phyloP scores from a whole-genome alignment of 2,797 vertebrate genomes.

The Discoglossus pictus region DNA sequence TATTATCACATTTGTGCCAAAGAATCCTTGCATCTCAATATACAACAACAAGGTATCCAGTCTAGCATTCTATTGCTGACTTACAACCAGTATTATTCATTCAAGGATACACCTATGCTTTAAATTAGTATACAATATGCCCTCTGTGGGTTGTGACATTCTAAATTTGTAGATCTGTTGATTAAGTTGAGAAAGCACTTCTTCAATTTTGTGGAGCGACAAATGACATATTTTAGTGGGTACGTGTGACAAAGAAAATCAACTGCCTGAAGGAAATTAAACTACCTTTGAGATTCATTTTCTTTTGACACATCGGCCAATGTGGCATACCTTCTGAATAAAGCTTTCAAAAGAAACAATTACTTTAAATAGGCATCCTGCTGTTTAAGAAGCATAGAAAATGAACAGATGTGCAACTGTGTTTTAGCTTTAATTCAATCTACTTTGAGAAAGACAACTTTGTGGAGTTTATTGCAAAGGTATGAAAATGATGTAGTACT shows the following conservation, averaged over 20 bases:
- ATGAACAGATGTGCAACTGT: slow-evolving; percentile 47
- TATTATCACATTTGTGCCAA: no score
- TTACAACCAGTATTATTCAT: no score
- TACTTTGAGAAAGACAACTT: not conserved
- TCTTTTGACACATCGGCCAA: slow-evolving; percentile 43
- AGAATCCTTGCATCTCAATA: no score
- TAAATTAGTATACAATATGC: no score
- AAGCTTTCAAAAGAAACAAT: slow-evolving; percentile 48
- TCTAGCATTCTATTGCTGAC: no score
- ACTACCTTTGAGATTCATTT: slow-evolving; percentile 34
- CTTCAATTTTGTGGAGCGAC: slow-evolving; percentile 12
- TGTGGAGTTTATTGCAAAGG: slow-evolving; percentile 20
- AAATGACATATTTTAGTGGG: slow-evolving; percentile 34
- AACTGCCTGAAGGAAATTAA: slow-evolving; percentile 43
- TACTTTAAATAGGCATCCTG: slow-evolving; percentile 44
- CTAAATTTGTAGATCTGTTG: not conserved
- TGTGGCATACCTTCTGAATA: slow-evolving; percentile 46
- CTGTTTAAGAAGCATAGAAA: slow-evolving; percentile 46
- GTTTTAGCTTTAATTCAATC: slow-evolving; percentile 36
- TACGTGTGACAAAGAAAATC: slow-evolving; percentile 26
- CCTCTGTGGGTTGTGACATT: no score
- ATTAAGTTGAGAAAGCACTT: slow-evolving; percentile 1
- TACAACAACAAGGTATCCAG: no score
- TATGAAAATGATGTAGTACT: slow-evolving; percentile 18
- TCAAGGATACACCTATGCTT: no score